Evolutionary conservation across 2,113 vertebrate species (phyloP).

Genomic region (human (Homo sapiens)): DNA sequence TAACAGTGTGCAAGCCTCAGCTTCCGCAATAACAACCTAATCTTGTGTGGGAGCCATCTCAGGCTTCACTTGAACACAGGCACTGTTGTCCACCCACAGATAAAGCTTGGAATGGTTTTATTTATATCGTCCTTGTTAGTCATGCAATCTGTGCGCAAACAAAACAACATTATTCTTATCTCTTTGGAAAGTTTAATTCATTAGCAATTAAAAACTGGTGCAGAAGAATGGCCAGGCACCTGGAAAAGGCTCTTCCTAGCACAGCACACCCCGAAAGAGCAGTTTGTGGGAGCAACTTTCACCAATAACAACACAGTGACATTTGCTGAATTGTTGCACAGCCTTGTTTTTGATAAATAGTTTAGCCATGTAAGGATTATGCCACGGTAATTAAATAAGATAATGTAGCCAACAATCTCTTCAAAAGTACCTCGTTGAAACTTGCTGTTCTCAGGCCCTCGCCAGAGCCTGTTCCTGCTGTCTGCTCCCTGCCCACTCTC

Average conservation of each 20-base stretch:
- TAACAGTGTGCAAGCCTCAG: conserved; percentile 15
- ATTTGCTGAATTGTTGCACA: conserved; percentile 45
- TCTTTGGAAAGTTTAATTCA: conserved; percentile 80
- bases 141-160: conserved; percentile 77
- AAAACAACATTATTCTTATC: conserved; percentile 81
- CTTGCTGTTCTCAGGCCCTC: conserved; percentile 69
- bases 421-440: conserved; percentile 76
- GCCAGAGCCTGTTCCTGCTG: conserved; percentile 60
- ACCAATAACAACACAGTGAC: not conserved
- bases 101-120: conserved; percentile 64
- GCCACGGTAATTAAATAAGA: conserved; percentile 75
- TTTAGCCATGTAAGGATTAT: conserved; percentile 74
- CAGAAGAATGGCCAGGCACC: conserved; percentile 49
- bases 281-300: conserved; percentile 48
- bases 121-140: conserved; percentile 82
- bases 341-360: conserved; percentile 71
- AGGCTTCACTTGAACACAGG: conserved; percentile 45
- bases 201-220: conserved; percentile 77
- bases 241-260: conserved; percentile 37
- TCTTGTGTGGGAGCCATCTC: conserved; percentile 31
- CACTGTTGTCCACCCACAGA: conserved; percentile 56
- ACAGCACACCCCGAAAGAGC: conserved; percentile 5
- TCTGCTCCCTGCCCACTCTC: not conserved
- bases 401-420: conserved; percentile 75
- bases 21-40: conserved; percentile 54